Evolutionary conservation across 92 coral and sea anemone genomes (phyloP), one percentile per base, ranked within the genome.

Genomic region (Porites divaricata): DNA sequence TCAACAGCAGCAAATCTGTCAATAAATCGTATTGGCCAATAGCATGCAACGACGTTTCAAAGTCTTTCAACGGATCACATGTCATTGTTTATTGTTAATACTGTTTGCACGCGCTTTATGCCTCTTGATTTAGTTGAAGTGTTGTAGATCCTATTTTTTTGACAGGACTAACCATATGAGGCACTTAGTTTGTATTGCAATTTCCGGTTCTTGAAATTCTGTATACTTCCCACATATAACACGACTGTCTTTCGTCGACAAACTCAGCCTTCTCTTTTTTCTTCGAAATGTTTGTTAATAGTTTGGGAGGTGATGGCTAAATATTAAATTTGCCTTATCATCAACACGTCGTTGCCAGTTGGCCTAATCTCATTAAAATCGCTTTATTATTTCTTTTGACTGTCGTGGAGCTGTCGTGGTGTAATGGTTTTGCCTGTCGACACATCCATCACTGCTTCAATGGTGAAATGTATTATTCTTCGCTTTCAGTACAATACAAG

Each of bases 331-430:
- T 52, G 74, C 79, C 86, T 81, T 81, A 81, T 81, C 86, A 73
- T 82, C 78, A 82, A 82, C 86, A 82, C 78, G 72, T 82, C 86
- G 72, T 82, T 82, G 85, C 77, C 77, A 80, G 85, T 80, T 82
- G 58, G 50, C 22, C 26, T 82, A 82, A 82, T 82, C 86, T 74
- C 79, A 48, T 82, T 82, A 72, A 82, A 82, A 82, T 82, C 86
- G 59, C 79, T 82, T 82, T 82, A 82, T 81, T 81, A 61, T 82
- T 71, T 82, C 86, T 82, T 64, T 82, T 28, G 78, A 50, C 71
- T 82, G 86, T 71, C 78, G 73, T 48, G 2, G 63, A 59, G 79
- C 71, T 82, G 86, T 71, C 78, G 63, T 48, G 2, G 53, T 72
- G 79, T 72, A 82, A 59, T 58, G 72, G 24, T 24, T 11, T 59